Evolutionary conservation across 2,888 invertebrate genomes (phyloP).

Genomic region (Andrena haemorrhoa): DNA sequence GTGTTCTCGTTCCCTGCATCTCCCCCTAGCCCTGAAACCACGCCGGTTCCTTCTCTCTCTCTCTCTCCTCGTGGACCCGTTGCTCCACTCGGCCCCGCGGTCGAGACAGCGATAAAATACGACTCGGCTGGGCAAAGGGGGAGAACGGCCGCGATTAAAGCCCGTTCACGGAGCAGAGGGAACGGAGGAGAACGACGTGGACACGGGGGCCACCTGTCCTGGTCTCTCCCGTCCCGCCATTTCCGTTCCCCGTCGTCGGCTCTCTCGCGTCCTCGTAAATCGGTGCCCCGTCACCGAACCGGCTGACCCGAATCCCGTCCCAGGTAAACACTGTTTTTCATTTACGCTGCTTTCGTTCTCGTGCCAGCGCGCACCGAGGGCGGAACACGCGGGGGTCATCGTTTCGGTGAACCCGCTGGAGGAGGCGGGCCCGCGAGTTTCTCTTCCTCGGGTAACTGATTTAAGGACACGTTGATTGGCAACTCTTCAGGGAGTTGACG

Average conservation of each 20-base stretch:
- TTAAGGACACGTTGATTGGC: too few species aligned
- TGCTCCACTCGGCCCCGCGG: constrained; percentile 15
- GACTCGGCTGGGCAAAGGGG: constrained; percentile 57
- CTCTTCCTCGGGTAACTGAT: too few species aligned
- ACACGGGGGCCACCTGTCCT: constrained; percentile 68
- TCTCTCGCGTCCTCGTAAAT: constrained; percentile 59
- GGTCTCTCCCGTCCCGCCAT: constrained; percentile 61
- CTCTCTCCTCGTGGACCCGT: constrained; percentile 4
- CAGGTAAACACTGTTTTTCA: constrained; percentile 51
- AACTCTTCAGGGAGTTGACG: too few species aligned
- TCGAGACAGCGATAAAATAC: constrained; percentile 61
- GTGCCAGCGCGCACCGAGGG: background rate
- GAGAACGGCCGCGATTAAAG: constrained; percentile 73
- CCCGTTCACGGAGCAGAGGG: constrained; percentile 58
- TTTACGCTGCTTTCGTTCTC: constrained; percentile 52
- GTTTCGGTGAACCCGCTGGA: background rate
- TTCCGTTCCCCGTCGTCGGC: constrained; percentile 65
- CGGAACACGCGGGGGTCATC: background rate
- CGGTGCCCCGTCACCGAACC: constrained; percentile 31
- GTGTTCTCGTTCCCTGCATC: constrained; percentile 19
- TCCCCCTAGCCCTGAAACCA: constrained; percentile 4
- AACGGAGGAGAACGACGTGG: constrained; percentile 57
- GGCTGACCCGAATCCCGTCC: constrained; percentile 48
- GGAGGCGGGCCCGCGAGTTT: too few species aligned
- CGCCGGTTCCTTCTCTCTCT: background rate